A percentile compares a stretch with the other conserved stretches of the same genome.
Evolutionary conservation across 2,888 invertebrate genomes (phyloP).

Genomic region (Therioaphis trifolii): DNA sequence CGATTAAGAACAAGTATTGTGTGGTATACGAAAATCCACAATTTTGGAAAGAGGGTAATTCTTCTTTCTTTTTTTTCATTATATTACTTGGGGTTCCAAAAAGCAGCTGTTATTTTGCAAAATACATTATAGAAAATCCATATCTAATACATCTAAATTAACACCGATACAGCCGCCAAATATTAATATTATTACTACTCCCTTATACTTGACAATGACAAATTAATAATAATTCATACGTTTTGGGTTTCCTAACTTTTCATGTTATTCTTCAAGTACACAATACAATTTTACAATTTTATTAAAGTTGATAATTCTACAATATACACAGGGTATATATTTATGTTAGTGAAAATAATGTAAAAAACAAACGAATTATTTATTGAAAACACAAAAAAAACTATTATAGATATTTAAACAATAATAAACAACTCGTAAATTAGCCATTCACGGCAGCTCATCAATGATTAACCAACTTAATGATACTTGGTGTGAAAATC

Average conservation of each 20-base stretch:
- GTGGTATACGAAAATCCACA: slow-evolving; percentile 51
- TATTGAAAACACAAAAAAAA: no score
- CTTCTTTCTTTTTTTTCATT: neutral
- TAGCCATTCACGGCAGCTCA: no score
- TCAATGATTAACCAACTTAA: no score
- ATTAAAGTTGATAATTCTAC: no score
- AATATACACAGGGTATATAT: no score
- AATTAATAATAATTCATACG: slow-evolving; percentile 23
- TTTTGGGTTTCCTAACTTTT: neutral
- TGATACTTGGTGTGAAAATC: no score
- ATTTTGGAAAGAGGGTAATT: slow-evolving; percentile 57
- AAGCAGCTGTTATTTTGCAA: slow-evolving; percentile 47
- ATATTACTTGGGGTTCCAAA: neutral
- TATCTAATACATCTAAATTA: slow-evolving; percentile 62
- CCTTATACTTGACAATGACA: slow-evolving; percentile 48
- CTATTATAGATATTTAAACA: no score
- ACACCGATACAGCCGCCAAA: slow-evolving; percentile 37
- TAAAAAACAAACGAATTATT: no score
- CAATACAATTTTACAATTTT: neutral
- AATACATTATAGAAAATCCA: slow-evolving; percentile 50
- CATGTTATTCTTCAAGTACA: neutral
- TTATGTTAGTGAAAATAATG: neutral
- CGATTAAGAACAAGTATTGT: slow-evolving; percentile 52
- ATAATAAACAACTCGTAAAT: no score
- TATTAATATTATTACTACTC: slow-evolving; percentile 46